phyloP scores from a whole-genome alignment of 37 sponge, comb jelly and placozoan genomes.

The Bolinopsis microptera region DNA sequence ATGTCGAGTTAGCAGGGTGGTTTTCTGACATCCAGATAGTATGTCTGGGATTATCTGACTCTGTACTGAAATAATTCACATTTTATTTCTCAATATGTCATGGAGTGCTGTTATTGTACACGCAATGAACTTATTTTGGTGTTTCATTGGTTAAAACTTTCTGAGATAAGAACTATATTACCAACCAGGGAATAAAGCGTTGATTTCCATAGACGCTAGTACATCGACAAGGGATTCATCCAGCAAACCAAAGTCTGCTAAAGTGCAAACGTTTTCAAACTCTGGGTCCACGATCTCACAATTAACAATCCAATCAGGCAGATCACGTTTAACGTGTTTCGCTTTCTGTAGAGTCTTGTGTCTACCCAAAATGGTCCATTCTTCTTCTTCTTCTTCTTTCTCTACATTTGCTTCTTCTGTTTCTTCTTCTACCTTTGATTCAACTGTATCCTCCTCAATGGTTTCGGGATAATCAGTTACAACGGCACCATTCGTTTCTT shows the following conservation, averaged over 20 bases:
- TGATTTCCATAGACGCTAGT: not conserved
- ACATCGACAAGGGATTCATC: not conserved
- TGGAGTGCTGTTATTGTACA: not conserved
- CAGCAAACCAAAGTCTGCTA: slow-evolving; percentile 10
- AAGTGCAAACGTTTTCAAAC: not conserved
- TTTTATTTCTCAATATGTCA: not conserved
- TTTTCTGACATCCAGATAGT: not conserved
- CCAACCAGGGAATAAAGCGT: not conserved
- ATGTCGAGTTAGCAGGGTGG: not conserved
- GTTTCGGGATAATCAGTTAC: not conserved
- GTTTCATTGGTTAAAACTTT: not conserved
- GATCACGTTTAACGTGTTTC: not conserved
- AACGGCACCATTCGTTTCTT: not conserved
- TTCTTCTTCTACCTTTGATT: not conserved
- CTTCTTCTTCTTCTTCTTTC: not conserved
- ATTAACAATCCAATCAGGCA: slow-evolving; percentile 25
- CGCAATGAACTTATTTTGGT: not conserved
- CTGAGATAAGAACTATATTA: not conserved
- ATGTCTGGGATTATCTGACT: slow-evolving; percentile 43
- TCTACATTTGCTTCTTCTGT: not conserved
- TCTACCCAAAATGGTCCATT: not conserved
- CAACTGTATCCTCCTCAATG: not conserved
- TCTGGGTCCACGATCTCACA: not conserved
- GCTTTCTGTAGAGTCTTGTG: not conserved
- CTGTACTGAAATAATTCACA: not conserved